Conservation (phyloP, 2,888 invertebrate genomes). For the Philaethria dido region DNA sequence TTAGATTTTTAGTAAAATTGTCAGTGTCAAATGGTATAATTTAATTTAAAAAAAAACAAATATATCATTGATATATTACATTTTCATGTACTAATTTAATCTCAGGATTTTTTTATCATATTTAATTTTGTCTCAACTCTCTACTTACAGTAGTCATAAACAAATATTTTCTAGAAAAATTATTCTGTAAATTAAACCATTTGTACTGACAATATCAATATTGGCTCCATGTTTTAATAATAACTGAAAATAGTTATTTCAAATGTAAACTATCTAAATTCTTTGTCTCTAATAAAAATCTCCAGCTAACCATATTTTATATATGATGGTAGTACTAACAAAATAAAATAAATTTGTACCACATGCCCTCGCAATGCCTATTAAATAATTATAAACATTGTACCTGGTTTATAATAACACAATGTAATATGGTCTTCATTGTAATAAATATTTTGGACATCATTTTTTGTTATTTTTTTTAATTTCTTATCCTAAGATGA, state of each 20-base stretch:
- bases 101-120: no score
- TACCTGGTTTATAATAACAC: conserved; percentile 81
- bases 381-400: conserved; percentile 72
- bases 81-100: no score
- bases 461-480: conserved; percentile 41
- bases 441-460: conserved; percentile 82
- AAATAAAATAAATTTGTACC: conserved; percentile 22
- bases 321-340: conserved; percentile 33
- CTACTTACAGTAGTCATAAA: no score
- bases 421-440: conserved; percentile 75
- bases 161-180: no score
- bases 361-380: conserved; percentile 54
- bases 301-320: conserved; percentile 21
- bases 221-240: not conserved
- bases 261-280: conserved; percentile 16
- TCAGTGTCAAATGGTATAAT: not conserved
- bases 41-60: no score
- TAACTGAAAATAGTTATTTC: not conserved
- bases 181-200: not conserved
- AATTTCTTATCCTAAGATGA: not conserved
- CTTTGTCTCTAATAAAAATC: conserved; percentile 19
- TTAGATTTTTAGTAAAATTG: not conserved
- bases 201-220: conserved; percentile 6
- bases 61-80: no score
- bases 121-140: no score